A percentile compares a stretch with the other conserved stretches of the same genome.
Conservation (phyloP, 2,888 invertebrate genomes). For the Lagria hirta region DNA sequence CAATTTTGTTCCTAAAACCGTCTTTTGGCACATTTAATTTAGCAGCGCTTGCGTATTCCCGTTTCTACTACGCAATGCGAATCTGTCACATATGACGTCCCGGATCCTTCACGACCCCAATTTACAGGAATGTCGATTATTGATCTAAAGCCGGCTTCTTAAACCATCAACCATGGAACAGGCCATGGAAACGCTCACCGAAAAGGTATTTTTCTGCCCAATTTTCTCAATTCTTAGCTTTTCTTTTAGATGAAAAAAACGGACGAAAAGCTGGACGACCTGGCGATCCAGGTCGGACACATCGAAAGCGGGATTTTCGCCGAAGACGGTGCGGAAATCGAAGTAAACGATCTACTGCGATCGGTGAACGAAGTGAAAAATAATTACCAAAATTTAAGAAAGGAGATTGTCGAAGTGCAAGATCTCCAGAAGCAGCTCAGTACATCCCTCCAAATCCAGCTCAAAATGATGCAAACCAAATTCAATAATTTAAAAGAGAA, state of each 20-base stretch:
- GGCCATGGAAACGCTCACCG: slow-evolving; percentile 49
- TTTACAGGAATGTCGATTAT: slow-evolving; percentile 14
- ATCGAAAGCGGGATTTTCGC: slow-evolving; percentile 65
- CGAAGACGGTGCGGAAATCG: slow-evolving; percentile 58
- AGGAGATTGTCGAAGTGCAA: slow-evolving; percentile 78
- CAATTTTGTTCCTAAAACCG: too few species aligned
- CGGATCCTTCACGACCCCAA: too few species aligned
- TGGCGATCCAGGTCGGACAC: slow-evolving; percentile 73
- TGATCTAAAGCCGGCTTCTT: slow-evolving; percentile 2
- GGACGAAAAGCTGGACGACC: slow-evolving; percentile 70
- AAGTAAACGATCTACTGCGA: slow-evolving; percentile 71
- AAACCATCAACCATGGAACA: slow-evolving; percentile 42
- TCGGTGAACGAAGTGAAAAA: slow-evolving; percentile 77
- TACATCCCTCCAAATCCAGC: slow-evolving; percentile 70
- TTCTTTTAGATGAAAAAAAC: slow-evolving; percentile 68
- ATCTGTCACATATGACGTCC: too few species aligned
- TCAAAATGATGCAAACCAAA: slow-evolving; percentile 72
- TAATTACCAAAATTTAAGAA: slow-evolving; percentile 76
- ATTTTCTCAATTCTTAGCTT: neutral
- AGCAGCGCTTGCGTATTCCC: too few species aligned
- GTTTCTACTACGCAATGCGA: too few species aligned
- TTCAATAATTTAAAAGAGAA: slow-evolving; percentile 72
- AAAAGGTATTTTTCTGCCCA: slow-evolving; percentile 41
- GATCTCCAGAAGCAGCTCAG: slow-evolving; percentile 78
- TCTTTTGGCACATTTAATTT: too few species aligned